Evolutionary conservation across 2,797 vertebrate genomes (phyloP), one percentile per base, ranked within the genome.

Genomic region (Spondyliosoma cantharus): DNA sequence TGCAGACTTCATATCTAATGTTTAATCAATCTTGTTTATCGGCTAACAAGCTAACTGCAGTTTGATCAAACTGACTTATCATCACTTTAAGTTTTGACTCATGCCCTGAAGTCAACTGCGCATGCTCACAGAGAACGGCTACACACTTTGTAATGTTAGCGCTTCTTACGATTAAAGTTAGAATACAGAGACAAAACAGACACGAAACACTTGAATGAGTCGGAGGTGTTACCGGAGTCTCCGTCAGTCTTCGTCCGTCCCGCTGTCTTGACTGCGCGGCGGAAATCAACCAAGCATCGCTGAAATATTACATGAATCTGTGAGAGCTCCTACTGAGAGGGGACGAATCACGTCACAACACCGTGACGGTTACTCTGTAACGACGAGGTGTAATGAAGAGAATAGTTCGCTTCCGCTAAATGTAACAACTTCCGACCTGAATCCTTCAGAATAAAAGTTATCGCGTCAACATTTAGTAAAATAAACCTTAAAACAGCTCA

Each of bases 391-490:
- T 59, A 13, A 3, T 5, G 53, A 2, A 7, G 0, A 43, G n/a
- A 76, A 73, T 0, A 0, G 42, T 17, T 17, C 14, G 24, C 32
- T 53, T 42, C 32, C 49, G 1, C 27, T 22, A 11, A 11, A 4
- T 7, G 4, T 16, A 2, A 1, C 5, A 2, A 66, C 81, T 74
- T 86, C 82, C 84, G 58, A 4, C 11, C 1, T 0, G 8, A 11
- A 1, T 0, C 67, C 4, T 84, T 80, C 82, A 78, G 0, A 84
- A 78, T 88, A 80, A 88, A 78, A 76, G 50, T 2, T 0, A 2
- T 25, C 43, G 0, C 9, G 13, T 61, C 64, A 45, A 16, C 12
- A 5, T 45, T 45, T 15, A 16, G 45, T 16, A 46, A 46, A 46
- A 16, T 46, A 46, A 46, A 46, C 45, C 5, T 46, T 16, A 46